Conservation (phyloP, 2,113 vertebrate genomes). For the Vireo altiloquus region DNA sequence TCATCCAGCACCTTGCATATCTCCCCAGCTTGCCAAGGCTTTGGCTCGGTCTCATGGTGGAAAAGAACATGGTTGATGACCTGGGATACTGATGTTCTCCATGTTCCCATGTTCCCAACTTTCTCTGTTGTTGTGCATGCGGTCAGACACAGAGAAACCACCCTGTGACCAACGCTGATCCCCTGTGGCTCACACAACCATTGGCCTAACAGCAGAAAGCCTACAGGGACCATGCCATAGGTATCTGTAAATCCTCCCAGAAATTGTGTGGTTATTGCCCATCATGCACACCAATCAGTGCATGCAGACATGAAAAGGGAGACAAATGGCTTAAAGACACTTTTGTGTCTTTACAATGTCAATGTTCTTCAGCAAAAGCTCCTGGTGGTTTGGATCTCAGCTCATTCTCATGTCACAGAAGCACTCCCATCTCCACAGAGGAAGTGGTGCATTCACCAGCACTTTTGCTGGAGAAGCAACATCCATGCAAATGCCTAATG, state of each 20-base stretch:
- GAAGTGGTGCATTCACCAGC: background rate
- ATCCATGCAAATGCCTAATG: background rate
- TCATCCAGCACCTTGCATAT: background rate
- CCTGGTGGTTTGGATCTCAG: background rate
- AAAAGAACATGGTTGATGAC: background rate
- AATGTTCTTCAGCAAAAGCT: background rate
- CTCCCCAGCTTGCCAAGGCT: background rate
- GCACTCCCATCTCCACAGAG: background rate
- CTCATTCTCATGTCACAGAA: background rate
- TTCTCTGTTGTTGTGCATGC: background rate
- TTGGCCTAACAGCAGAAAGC: background rate
- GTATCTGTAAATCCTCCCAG: background rate
- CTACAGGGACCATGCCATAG: background rate
- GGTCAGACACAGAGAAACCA: background rate
- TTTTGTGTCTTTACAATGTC: too few species aligned
- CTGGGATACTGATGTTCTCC: background rate
- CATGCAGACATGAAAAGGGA: background rate
- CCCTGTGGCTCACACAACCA: background rate
- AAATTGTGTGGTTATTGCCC: background rate
- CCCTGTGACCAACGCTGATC: background rate
- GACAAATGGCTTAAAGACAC: background rate
- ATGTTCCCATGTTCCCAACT: background rate
- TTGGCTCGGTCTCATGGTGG: accelerated
- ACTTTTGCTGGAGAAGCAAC: background rate
- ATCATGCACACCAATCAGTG: accelerated